These are phyloP conservation scores for Uloborus plumipes DNA, from an alignment of 2,888 invertebrate genomes.

Conservation along the genomic window DNA sequence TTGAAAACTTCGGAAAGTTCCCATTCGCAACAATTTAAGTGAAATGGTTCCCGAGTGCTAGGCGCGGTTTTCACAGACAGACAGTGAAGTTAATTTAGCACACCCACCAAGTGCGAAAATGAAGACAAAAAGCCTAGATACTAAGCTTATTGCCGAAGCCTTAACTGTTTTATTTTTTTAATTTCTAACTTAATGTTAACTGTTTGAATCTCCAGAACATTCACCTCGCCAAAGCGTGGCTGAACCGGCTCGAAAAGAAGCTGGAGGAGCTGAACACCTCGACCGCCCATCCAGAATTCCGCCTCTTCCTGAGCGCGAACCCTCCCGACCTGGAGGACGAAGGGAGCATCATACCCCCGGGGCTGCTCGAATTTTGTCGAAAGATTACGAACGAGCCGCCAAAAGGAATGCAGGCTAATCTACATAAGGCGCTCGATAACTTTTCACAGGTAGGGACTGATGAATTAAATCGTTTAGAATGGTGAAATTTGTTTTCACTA, in stretches of 20 bases:
- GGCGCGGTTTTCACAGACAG: too few species aligned
- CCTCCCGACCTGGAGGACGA: slow-evolving; percentile 88
- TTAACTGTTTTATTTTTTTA: too few species aligned
- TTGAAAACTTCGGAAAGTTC: too few species aligned
- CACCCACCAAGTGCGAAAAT: too few species aligned
- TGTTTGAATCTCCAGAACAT: slow-evolving; percentile 89
- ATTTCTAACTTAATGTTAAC: too few species aligned
- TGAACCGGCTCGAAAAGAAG: slow-evolving; percentile 90
- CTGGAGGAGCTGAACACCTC: slow-evolving; percentile 76
- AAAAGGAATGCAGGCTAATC: slow-evolving; percentile 95
- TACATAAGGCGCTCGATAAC: slow-evolving; percentile 94
- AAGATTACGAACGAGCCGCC: slow-evolving; percentile 98
- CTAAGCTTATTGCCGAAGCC: too few species aligned
- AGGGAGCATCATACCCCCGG: slow-evolving; percentile 83
- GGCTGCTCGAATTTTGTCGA: slow-evolving; percentile 93
- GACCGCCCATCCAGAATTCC: slow-evolving; percentile 78
- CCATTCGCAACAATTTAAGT: too few species aligned
- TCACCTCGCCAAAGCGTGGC: slow-evolving; percentile 94
- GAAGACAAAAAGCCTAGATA: too few species aligned
- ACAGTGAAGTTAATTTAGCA: too few species aligned
- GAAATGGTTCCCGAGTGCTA: too few species aligned
- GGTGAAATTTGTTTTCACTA: too few species aligned
- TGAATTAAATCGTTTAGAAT: too few species aligned
- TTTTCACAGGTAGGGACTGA: slow-evolving; percentile 80
- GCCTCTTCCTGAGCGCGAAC: slow-evolving; percentile 94